Evolutionary conservation across 92 coral and sea anemone species (phyloP).

Genomic region (Isaurus tuberculatus): DNA sequence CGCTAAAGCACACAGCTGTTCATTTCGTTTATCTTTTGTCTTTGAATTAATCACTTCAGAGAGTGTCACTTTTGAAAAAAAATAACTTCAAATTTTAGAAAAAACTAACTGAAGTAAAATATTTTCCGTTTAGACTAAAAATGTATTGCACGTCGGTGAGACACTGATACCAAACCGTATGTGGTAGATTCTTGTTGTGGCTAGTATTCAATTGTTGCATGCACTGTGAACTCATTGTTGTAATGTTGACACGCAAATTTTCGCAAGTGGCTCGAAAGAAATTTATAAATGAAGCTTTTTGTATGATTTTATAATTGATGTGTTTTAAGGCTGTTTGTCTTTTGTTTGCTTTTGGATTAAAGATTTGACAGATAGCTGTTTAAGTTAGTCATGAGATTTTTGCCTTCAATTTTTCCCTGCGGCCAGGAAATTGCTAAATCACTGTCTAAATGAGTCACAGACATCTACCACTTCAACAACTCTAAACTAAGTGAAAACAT

Average conservation of each 20-base stretch:
- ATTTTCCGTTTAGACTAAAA: neutral
- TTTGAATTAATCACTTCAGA: neutral
- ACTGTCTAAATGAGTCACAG: neutral
- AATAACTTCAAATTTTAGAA: neutral
- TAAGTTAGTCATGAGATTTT: neutral
- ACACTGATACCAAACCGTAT: neutral
- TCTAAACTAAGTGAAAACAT: neutral
- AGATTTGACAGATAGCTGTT: neutral
- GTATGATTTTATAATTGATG: neutral
- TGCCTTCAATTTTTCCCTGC: neutral
- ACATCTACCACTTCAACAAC: neutral
- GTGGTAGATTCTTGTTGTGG: conserved; percentile 4
- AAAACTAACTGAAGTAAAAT: neutral
- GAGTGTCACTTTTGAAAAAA: neutral
- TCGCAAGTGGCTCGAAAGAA: neutral
- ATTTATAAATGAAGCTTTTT: neutral
- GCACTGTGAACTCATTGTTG: neutral
- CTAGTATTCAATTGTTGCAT: neutral
- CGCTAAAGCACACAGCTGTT: neutral
- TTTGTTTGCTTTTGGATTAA: neutral
- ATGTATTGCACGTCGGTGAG: neutral
- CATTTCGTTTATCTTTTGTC: conserved; percentile 1
- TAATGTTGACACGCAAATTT: conserved; percentile 20
- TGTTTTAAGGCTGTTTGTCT: neutral
- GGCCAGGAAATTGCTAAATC: conserved; percentile 1